phyloP scores from a whole-genome alignment of 1,140 invertebrate genomes.

The Ceratina calcarata region DNA sequence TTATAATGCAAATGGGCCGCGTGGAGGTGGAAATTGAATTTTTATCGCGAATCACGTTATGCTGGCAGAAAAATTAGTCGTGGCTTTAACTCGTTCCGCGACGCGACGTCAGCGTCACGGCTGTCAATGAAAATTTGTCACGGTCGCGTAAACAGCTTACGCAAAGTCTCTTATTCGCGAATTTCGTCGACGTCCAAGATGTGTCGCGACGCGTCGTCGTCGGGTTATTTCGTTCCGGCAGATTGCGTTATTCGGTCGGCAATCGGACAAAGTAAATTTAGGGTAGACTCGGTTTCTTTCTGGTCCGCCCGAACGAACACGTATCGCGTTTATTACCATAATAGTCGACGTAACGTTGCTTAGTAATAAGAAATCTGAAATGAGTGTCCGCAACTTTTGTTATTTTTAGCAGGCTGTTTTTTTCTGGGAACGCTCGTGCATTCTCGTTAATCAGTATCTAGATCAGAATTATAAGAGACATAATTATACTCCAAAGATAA shows the following conservation, averaged over 20 bases:
- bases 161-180: not conserved
- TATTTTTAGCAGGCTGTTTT: no score
- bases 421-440: no score
- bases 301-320: no score
- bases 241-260: not conserved
- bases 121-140: slow-evolving; percentile 38
- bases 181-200: not conserved
- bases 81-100: slow-evolving; percentile 17
- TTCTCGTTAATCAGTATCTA: no score
- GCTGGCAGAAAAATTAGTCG: slow-evolving; percentile 27
- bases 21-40: slow-evolving; percentile 41
- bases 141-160: slow-evolving; percentile 27
- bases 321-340: no score
- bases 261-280: not conserved
- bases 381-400: no score
- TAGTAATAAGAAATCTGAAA: no score
- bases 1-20: slow-evolving; percentile 18
- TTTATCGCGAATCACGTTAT: slow-evolving; percentile 9
- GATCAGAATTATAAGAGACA: no score
- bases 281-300: not conserved
- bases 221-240: not conserved
- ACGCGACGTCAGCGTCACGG: slow-evolving; percentile 1
- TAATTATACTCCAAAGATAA: no score
- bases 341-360: no score
- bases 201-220: not conserved